Evolutionary conservation across 1,140 invertebrate species (phyloP).

Genomic region (Belonocnema kinseyi): DNA sequence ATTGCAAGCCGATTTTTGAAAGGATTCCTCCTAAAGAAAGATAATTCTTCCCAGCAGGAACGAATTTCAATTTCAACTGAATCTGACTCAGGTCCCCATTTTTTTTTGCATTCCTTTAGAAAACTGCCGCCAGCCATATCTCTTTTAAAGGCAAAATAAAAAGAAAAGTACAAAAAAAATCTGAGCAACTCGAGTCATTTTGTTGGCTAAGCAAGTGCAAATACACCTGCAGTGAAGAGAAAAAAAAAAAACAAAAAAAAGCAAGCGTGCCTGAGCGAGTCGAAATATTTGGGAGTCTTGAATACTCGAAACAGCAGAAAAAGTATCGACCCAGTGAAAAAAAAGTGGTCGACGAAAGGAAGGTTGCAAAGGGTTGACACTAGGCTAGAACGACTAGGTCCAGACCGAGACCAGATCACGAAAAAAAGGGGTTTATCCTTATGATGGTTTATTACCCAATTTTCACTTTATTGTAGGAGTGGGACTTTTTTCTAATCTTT

Average conservation of each 20-base stretch:
- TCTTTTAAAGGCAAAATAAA: background rate
- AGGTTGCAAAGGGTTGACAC: background rate
- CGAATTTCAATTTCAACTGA: conserved; percentile 4
- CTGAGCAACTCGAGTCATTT: background rate
- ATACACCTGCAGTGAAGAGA: conserved; percentile 12
- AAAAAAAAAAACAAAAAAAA: background rate
- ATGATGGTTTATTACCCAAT: conserved; percentile 10
- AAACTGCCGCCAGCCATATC: background rate
- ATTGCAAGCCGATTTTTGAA: background rate
- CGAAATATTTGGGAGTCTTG: background rate
- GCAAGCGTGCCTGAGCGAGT: background rate
- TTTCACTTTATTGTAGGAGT: background rate
- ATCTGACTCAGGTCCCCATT: background rate
- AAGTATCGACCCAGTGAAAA: background rate
- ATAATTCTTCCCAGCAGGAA: background rate
- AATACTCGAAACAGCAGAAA: background rate
- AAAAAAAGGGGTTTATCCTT: background rate
- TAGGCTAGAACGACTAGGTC: background rate
- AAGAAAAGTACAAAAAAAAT: no score
- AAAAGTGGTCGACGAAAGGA: background rate
- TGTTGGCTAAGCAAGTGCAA: background rate
- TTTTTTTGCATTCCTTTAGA: background rate
- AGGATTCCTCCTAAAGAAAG: background rate
- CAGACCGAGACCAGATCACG: background rate
- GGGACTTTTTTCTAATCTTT: conserved; percentile 38